Percentiles rank a stretch among this genome's conserved stretches.
These are phyloP conservation scores for Brachypterus glaber DNA, from an alignment of 2,888 invertebrate genomes.

Conservation along the genomic window DNA sequence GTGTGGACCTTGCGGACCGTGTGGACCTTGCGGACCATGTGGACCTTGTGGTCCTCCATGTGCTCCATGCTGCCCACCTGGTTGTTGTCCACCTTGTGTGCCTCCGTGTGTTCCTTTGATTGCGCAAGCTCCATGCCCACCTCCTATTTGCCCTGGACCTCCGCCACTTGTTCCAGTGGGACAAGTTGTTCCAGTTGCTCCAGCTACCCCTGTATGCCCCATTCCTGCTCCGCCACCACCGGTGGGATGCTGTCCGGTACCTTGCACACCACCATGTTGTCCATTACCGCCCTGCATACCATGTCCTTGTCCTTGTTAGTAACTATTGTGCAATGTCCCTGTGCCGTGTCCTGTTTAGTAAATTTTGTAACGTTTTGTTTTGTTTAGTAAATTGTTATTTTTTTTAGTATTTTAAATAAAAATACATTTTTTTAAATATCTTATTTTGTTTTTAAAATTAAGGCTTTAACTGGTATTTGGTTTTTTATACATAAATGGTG, in stretches of 20 bases:
- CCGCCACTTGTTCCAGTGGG: conserved; percentile 31
- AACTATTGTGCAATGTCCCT: no score
- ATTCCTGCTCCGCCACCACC: conserved; percentile 26
- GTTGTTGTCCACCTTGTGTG: conserved; percentile 28
- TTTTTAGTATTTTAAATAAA: no score
- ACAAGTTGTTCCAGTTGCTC: conserved; percentile 21
- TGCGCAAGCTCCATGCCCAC: conserved; percentile 31
- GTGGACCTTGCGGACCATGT: conserved; percentile 23
- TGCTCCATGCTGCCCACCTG: conserved; percentile 27
- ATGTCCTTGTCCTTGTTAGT: conserved; percentile 24
- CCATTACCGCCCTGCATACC: conserved; percentile 20
- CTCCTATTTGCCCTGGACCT: conserved; percentile 28
- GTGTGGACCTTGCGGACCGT: conserved; percentile 24
- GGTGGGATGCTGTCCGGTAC: conserved; percentile 24
- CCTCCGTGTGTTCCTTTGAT: conserved; percentile 29
- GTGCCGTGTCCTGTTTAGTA: no score
- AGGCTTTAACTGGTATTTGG: no score
- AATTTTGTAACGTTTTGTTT: no score
- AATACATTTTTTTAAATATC: no score
- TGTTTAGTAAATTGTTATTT: no score
- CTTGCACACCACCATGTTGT: conserved; percentile 26
- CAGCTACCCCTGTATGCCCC: conserved; percentile 13
- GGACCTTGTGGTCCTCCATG: conserved; percentile 20
- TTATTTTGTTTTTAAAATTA: no score
- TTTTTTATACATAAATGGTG: no score